Conservation (phyloP, 1,140 invertebrate genomes). For the Pseudomyrmex concolor region DNA sequence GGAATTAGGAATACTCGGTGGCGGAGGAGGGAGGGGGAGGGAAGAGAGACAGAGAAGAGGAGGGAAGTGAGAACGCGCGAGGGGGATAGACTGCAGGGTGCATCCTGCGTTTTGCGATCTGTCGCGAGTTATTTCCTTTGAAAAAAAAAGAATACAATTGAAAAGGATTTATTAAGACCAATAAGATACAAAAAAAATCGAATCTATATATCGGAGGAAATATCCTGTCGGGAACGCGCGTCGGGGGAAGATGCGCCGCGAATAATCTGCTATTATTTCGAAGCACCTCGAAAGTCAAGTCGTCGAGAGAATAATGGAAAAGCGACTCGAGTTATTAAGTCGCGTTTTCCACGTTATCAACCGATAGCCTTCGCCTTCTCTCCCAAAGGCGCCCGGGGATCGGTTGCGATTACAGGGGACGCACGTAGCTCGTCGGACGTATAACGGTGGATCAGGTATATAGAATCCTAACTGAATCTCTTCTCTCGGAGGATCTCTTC, state of each 20-base stretch:
- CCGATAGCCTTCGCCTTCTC: conserved; percentile 23
- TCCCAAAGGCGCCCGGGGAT: conserved; percentile 68
- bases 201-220: background rate
- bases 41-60: background rate
- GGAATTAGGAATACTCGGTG: conserved; percentile 75
- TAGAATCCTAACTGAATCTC: conserved; percentile 83
- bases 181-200: background rate
- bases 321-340: conserved; percentile 28
- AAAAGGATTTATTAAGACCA: background rate
- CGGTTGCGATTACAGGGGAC: conserved; percentile 78
- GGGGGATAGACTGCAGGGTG: conserved; percentile 47
- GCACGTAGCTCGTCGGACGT: conserved; percentile 78
- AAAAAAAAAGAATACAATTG: background rate
- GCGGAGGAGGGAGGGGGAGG: background rate
- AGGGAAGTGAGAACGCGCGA: conserved; percentile 8
- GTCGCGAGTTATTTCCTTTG: background rate
- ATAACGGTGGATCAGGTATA: conserved; percentile 76
- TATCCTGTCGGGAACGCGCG: background rate
- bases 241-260: background rate
- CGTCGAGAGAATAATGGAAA: conserved; percentile 11
- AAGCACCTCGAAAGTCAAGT: conserved; percentile 16
- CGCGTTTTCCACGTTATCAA: conserved; percentile 53
- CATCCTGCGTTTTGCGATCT: conserved; percentile 60
- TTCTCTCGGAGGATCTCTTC: conserved; percentile 75
- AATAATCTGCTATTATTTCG: background rate